Evolutionary conservation across 2,113 vertebrate genomes (phyloP), one percentile per base, ranked within the genome.

Genomic region (Ardeotis arabs): DNA sequence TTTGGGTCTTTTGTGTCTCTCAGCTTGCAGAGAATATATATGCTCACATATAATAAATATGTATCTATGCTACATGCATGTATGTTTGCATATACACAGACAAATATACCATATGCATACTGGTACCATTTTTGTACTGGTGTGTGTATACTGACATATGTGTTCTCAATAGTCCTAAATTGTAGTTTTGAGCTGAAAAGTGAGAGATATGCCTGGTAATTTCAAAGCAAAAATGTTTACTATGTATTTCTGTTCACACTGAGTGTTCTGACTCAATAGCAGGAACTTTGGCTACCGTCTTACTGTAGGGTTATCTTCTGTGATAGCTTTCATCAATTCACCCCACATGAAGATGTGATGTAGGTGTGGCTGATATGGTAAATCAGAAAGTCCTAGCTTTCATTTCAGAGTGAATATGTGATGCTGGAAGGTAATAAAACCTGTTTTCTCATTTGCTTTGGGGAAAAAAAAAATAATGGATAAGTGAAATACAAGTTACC

Each of bases 1-100:
- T 87, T 77, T 53, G 63, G 45, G 74, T 69, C 95, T 93, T 96
- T 96, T 95, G 84, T 96, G 89, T 93, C 50, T 93, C 56, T 64
- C 79, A 93, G 87, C 81, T 94, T 89, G 70, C 74, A 83, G 70
- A 80, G 63, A 83, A 69, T 83, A 77, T 68, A 25, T 41, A 45
- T 84, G 53, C 20, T 67, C n/a, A 56, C 56, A 45, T 63, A 62
- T 86, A 77, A 58, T 41, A 82, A 87, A 73, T 76, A 67, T 23
- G 39, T 52, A 75, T 72, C 53, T 82, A 53, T 50, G 41, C 91
- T 62, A 69, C n/a, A 8, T 1, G 4, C 24, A 6, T 52, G 28
- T 14, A 75, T 50, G 10, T 50, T 78, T 90, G 55, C 56, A 33
- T 44, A 33, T 39, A 35, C 27, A 47, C 22, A 55, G 29, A 39